Evolutionary conservation across 2,888 invertebrate species (phyloP), one percentile per base, ranked within the genome.

Genomic region (Lasioglossum malachurum): DNA sequence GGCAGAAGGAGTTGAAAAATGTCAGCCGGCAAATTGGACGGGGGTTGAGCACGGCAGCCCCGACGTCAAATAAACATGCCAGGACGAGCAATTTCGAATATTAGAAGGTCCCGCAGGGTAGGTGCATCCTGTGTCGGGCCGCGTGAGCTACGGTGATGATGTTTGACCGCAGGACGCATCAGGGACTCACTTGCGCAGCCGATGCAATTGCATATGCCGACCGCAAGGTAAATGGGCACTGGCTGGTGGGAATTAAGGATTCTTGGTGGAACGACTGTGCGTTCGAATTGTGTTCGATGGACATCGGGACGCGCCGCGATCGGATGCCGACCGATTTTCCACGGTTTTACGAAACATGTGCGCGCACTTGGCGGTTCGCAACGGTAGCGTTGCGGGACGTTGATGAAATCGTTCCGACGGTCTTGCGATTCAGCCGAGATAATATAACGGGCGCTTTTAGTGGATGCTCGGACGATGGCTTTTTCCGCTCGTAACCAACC

Each of bases 71-170:
- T 95, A 95, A 95, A 95, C 94, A 95, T 95, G 95, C 94, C 95
- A 95, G 90, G 87, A 90, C 88, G 92, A 92, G 94, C 94, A 94
- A 94, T 95, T 95, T 92, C 92, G 94, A 94, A 94, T 94, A 94
- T 94, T 95, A 94, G 95, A 93, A 93, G 93, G 92, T 92, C 90
- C 91, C 89, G 90, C 90, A 88, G 90, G 89, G 91, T 93, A 93
- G 93, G 91, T 92, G 94, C 94, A 88, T 93, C 91, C 90, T 85
- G 91, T 94, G 95, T 94, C 94, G 94, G 90, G 89, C 84, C 89
- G 91, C 89, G 90, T 95, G 95, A 95, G 94, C 94, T 95, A 95
- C 95, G 95, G 92, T 95, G 94, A 95, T 95, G 95, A 94, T 93
- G 94, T 92, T 91, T 92, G 92, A 95, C 95, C 95, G 93, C 95